Percentiles rank a stretch among this genome's conserved stretches.
Evolutionary conservation across 2,797 vertebrate species (phyloP).

Genomic region (Parambassis ranga): DNA sequence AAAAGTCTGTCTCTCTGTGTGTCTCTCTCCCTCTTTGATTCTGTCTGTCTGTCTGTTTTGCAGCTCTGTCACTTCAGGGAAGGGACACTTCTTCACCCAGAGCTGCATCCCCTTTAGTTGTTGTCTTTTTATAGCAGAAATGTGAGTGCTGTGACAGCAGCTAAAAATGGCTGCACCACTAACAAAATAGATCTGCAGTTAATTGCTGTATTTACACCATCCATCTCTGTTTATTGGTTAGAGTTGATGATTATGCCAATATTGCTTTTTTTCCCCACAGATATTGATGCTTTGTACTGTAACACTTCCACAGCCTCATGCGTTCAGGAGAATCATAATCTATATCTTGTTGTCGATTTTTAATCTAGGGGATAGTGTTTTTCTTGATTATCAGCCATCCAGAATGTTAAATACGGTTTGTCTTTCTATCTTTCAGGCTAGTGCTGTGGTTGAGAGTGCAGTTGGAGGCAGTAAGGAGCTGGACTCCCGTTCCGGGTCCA

Average conservation of each 20-base stretch:
- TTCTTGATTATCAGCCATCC: too few species aligned
- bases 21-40: constrained; percentile 57
- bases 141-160: constrained; percentile 64
- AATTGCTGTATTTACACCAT: constrained; percentile 56
- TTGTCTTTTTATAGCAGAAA: constrained; percentile 70
- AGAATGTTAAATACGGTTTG: too few species aligned
- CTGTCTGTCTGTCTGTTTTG: constrained; percentile 56
- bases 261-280: not conserved
- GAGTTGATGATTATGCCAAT: not conserved
- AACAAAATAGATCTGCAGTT: constrained; percentile 55
- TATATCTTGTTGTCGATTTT: not conserved
- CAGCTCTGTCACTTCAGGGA: constrained; percentile 66
- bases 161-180: constrained; percentile 62
- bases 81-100: constrained; percentile 61
- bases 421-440: constrained; percentile 73
- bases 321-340: not conserved
- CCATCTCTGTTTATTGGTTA: constrained; percentile 7
- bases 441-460: constrained; percentile 63
- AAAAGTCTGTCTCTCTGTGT: constrained; percentile 50
- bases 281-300: not conserved
- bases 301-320: not conserved
- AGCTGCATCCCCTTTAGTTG: constrained; percentile 58
- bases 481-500: constrained; percentile 44
- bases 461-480: constrained; percentile 57
- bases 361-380: not conserved